Base-by-base conservation (phyloP, 2,888 invertebrate species). In the Gastracanthus pulcherrimus region DNA sequence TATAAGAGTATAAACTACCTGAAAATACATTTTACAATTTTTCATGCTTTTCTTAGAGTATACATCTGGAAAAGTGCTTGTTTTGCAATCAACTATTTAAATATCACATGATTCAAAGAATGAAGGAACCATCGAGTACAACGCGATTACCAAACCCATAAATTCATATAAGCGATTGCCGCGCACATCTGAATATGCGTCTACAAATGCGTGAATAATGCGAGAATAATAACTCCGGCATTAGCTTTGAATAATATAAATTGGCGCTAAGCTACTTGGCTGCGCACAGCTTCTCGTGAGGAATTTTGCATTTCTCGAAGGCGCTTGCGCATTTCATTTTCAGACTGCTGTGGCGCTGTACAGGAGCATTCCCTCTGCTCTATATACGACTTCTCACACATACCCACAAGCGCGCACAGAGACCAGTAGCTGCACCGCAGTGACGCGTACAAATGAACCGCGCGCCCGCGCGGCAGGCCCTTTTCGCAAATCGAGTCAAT, bases 401-500 rank as follows among this genome's bases (percentile, higher is more conserved):
- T n/a, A n/a, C n/a, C n/a, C n/a, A n/a, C n/a, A n/a, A n/a, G n/a
- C n/a, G n/a, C n/a, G n/a, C 2, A 13, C 26, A 58, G 58, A 29
- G 26, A 26, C 11, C 13, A 58, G 58, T 58, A 13, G 13, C 58
- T 34, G 62, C 62, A 7, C 34, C 16, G 38, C 38, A 31, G 2
- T 69, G 26, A 38, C 29, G 58, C 31, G 70, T 48, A 41, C 70
- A 51, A 51, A 70, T 34, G 51, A 70, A 16, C 64, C 34, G 13
- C 11, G 31, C 4, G 51, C 4, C 70, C 34, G 2, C 45, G 26
- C 19, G 6, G 2, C 4, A 60, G 29, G 41, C 41, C 31, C 16
- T 31, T 60, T 7, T n/a, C 51, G 60, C 60, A 3, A 60, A 72
- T 60, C 23, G 55, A 67, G 26, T 76, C 76, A 29, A 76, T 76